These are phyloP conservation scores for Apodemus agrarius DNA, from an alignment of 2,797 vertebrate species.

Conservation along the genomic window DNA sequence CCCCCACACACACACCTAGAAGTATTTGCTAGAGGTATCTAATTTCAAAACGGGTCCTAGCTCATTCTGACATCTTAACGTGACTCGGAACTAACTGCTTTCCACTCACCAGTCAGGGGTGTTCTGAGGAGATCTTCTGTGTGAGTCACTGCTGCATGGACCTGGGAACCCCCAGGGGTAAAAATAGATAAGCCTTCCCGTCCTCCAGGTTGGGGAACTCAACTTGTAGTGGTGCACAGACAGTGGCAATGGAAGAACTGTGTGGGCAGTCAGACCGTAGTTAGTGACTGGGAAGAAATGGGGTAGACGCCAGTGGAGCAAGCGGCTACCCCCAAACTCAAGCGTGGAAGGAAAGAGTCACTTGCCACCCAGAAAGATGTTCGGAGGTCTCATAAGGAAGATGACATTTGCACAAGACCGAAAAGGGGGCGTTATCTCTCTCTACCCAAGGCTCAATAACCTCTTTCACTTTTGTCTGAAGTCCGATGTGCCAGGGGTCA, in stretches of 20 bases:
- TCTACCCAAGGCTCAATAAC: background rate
- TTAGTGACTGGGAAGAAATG: background rate
- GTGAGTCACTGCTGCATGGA: fast-evolving
- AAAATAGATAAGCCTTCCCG: no score
- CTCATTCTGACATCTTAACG: background rate
- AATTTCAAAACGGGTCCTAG: background rate
- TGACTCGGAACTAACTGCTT: no score
- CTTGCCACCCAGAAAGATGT: background rate
- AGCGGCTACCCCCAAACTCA: background rate
- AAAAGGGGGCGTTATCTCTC: background rate
- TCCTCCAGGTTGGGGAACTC: background rate
- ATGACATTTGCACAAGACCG: background rate
- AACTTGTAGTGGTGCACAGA: background rate
- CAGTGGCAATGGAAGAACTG: background rate
- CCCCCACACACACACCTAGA: no score
- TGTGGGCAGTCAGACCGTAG: no score
- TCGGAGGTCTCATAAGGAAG: background rate
- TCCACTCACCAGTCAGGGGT: background rate
- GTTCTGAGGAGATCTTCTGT: background rate
- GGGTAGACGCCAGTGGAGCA: background rate
- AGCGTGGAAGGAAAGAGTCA: background rate
- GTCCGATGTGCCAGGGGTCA: background rate
- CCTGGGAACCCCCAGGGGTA: background rate
- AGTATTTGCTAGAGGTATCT: conserved; percentile 7
- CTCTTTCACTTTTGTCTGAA: background rate